Base-by-base conservation (phyloP, 2,113 vertebrate genomes). In the Synchiropus splendidus region DNA sequence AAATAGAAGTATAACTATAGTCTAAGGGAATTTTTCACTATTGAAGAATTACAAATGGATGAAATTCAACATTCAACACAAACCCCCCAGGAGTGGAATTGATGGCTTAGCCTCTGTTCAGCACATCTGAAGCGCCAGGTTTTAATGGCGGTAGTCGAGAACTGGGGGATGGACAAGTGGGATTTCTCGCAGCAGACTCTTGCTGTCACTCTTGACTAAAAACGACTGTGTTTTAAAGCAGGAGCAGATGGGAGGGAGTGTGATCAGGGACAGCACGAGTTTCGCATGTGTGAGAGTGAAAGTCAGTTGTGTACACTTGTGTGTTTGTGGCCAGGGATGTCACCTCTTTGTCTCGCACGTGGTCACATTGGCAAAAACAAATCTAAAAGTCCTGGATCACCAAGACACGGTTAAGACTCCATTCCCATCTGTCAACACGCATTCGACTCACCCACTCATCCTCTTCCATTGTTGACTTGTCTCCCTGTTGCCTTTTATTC, bases 181-280 rank as follows among this genome's bases (percentile, higher is more conserved):
- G 64, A 71, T 36, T 54, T 53, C 47, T 65, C 52, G 31, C 47
- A 52, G n/a, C 42, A 48, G 60, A 65, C 53, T 44, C 55, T 61
- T 58, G 67, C 62, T 72, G 67, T 55, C 68, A 64, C 57, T 14
- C 37, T n/a, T 36, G 48, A 58, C 51, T 62, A 48, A 57, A 69
- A 64, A 47, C 58, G 54, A 64, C 60, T 55, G 70, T 63, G 75
- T 67, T 70, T 79, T 61, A 70, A 72, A 71, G 64, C 44, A 45
- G 46, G 61, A 66, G 51, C 76, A 81, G 73, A 77, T 75, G 74
- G 74, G 67, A 60, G 63, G 30, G 61, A 18, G 51, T 45, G 72
- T 39, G 61, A 66, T 52, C 39, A 65, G 54, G 60, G 57, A 61
- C 56, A 45, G 17, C 2, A 8, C n/a, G n/a, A 2, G 38, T 6